Evolutionary conservation across 2,888 invertebrate species (phyloP).

Genomic region (Sinelater perroti): DNA sequence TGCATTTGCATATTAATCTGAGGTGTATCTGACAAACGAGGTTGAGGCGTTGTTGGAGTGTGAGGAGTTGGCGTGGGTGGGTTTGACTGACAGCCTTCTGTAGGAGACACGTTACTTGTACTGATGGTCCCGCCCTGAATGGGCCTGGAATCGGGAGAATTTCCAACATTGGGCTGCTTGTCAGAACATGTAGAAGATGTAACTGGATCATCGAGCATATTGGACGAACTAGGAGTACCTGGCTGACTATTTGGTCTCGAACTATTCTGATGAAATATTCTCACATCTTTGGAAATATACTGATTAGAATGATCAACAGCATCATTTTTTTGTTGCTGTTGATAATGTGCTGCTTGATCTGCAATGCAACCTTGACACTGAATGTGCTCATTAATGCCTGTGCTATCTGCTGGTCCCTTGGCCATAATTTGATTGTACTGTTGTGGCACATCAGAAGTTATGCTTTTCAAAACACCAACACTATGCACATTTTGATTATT

Average conservation of each 20-base stretch:
- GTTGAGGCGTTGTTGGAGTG: slow-evolving; percentile 59
- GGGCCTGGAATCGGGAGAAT: slow-evolving; percentile 72
- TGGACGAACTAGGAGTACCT: slow-evolving; percentile 66
- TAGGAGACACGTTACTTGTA: slow-evolving; percentile 81
- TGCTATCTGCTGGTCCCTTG: slow-evolving; percentile 52
- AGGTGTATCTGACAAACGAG: slow-evolving; percentile 62
- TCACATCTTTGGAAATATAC: slow-evolving; percentile 59
- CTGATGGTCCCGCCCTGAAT: slow-evolving; percentile 87
- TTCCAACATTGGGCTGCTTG: slow-evolving; percentile 59
- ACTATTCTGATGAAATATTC: slow-evolving; percentile 30
- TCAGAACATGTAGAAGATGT: slow-evolving; percentile 75
- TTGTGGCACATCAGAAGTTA: slow-evolving; percentile 34
- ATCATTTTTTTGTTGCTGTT: slow-evolving; percentile 29
- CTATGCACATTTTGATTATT: slow-evolving; percentile 50
- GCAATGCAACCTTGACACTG: slow-evolving; percentile 67
- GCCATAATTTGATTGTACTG: slow-evolving; percentile 46
- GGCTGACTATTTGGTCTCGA: slow-evolving; percentile 64
- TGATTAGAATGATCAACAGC: slow-evolving; percentile 55
- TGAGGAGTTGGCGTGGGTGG: slow-evolving; percentile 65
- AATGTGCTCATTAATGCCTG: slow-evolving; percentile 51
- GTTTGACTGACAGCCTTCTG: slow-evolving; percentile 72
- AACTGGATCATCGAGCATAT: slow-evolving; percentile 69
- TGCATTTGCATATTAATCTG: slow-evolving; percentile 59
- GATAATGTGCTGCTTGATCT: slow-evolving; percentile 61
- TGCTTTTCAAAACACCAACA: slow-evolving; percentile 27